Evolutionary conservation across 2,797 vertebrate genomes (phyloP).

Genomic region (Schizopygopsis pylzovi): DNA sequence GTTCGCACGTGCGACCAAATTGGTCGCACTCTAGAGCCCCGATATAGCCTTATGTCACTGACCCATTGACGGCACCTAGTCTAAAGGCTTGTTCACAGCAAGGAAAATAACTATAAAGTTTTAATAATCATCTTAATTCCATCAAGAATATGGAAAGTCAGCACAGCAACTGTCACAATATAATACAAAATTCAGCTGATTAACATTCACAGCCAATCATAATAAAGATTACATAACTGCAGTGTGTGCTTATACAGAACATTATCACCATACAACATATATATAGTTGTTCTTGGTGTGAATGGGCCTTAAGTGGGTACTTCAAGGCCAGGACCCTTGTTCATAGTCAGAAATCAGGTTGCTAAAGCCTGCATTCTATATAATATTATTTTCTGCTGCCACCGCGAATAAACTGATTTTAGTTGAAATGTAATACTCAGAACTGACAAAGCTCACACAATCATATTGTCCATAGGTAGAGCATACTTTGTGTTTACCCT

Average conservation of each 20-base stretch:
- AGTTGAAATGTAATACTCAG: background rate
- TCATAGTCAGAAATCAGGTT: background rate
- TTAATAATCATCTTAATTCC: background rate
- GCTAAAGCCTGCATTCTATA: background rate
- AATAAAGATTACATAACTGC: background rate
- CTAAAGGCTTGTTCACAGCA: background rate
- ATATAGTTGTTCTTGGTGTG: background rate
- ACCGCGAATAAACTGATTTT: background rate
- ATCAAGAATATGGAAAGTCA: background rate
- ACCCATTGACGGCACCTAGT: background rate
- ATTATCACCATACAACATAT: background rate
- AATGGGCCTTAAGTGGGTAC: background rate
- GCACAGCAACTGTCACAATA: background rate
- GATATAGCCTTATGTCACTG: background rate
- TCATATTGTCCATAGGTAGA: background rate
- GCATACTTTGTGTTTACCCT: conserved; percentile 8
- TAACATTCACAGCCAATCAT: background rate
- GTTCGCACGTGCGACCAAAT: no score
- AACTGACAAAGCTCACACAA: background rate
- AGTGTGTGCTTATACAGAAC: background rate
- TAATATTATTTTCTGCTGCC: background rate
- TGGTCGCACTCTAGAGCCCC: no score
- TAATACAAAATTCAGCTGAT: background rate
- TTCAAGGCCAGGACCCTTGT: background rate
- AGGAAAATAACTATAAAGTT: background rate